Evolutionary conservation across 2,113 vertebrate genomes (phyloP), one percentile per base, ranked within the genome.

Genomic region (Ranitomeya imitator): DNA sequence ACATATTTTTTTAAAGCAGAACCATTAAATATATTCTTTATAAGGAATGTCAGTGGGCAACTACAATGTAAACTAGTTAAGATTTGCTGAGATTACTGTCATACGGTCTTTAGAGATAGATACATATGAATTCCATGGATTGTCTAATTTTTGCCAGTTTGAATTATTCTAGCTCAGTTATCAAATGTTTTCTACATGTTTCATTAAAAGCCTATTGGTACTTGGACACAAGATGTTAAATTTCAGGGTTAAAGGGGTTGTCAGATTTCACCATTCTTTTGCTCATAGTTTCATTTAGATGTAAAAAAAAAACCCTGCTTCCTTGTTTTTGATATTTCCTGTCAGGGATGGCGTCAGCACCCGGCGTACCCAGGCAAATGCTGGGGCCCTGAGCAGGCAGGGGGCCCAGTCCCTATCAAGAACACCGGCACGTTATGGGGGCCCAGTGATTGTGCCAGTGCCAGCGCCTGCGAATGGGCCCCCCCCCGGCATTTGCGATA

Each of bases 51-150:
- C 12, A 4, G 10, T 63, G 14, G 16, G 57, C 59, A 82, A 45
- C 60, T 82, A 37, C 79, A 37, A 81, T 81, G n/a, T 63, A 26
- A 82, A 82, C 57, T 63, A 82, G 18, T 19, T 5, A 37, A 45
- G 57, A 7, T 26, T 61, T 82, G 59, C 9, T 10, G 23, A 45
- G 26, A 61, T 45, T 63, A 19, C n/a, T 45, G 57, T 16, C 59
- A 82, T 45, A 61, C 45, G 79, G 45, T 26, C 12, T 59, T 63
- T 18, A 82, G 18, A 37, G 18, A 63, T 63, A 45, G 15, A 45
- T 63, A 19, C 26, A 63, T 45, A 26, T 12, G 61, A 63, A 63
- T 26, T 45, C 59, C 31, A 45, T 63, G 16, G 79, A 63, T 63
- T 37, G 23, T 82, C 63, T 45, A 81, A 82, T 57, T 18, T 31